phyloP scores from a whole-genome alignment of 2,797 vertebrate species.

The Mus caroli region DNA sequence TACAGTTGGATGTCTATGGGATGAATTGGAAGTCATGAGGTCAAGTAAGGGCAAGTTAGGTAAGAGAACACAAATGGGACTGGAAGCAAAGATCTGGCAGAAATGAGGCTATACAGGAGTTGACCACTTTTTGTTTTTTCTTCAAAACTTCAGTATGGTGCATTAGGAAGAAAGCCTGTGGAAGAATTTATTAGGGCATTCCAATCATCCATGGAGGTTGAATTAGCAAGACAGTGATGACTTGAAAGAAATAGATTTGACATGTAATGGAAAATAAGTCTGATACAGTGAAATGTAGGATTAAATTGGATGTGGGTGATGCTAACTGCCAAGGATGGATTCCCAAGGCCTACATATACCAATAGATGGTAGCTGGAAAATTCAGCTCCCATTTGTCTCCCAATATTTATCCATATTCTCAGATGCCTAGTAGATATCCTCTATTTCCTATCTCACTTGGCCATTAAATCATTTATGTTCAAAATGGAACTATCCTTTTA shows the following conservation, averaged over 20 bases:
- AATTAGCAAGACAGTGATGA: background rate
- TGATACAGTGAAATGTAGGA: background rate
- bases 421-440: background rate
- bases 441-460: background rate
- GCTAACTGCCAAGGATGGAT: background rate
- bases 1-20: background rate
- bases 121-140: background rate
- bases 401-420: background rate
- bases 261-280: background rate
- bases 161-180: background rate
- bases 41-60: background rate
- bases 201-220: background rate
- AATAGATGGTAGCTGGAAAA: background rate
- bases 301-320: background rate
- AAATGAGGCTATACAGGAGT: background rate
- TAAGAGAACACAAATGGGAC: background rate
- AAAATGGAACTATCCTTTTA: conserved; percentile 9
- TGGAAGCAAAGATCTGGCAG: background rate
- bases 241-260: background rate
- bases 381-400: background rate
- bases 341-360: background rate
- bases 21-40: background rate
- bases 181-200: background rate
- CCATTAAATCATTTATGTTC: conserved; percentile 6
- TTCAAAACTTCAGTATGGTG: background rate